These are phyloP conservation scores for Sigmodon hispidus DNA, from an alignment of 2,113 vertebrate species.

Conservation along the genomic window DNA sequence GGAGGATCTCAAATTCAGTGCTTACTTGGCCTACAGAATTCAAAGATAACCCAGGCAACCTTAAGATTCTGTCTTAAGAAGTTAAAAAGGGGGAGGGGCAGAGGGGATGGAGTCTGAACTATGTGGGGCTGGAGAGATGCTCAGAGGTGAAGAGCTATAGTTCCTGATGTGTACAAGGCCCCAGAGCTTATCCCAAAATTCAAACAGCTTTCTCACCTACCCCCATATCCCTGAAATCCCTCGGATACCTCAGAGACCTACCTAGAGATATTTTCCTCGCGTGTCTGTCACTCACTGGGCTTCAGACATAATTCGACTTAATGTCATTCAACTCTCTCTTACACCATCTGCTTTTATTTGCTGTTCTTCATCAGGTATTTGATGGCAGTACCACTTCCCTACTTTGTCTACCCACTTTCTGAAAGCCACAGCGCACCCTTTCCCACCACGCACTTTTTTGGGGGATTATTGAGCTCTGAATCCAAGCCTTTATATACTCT, in stretches of 20 bases:
- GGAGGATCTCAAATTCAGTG: not conserved
- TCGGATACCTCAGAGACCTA: not conserved
- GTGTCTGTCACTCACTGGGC: not conserved
- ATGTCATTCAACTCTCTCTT: constrained; percentile 21
- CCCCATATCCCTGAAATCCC: not conserved
- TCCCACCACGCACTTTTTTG: too few species aligned
- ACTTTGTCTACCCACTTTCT: not conserved
- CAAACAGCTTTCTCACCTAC: not conserved
- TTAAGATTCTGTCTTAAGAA: not conserved
- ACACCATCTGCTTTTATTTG: not conserved
- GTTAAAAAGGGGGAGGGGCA: not conserved
- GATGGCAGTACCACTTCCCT: not conserved
- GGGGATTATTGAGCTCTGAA: not conserved
- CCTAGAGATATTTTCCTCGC: not conserved
- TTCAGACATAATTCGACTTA: not conserved
- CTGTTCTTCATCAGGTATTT: not conserved
- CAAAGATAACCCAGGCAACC: not conserved
- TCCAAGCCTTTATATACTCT: not conserved
- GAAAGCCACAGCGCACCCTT: not conserved
- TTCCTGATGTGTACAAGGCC: not conserved
- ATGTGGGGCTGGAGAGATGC: too few species aligned
- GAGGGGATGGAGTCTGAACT: not conserved
- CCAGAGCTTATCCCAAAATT: not conserved
- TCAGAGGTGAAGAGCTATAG: too few species aligned
- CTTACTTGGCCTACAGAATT: not conserved